phyloP scores from a whole-genome alignment of 2,888 invertebrate species.

The Myathropa florea region DNA sequence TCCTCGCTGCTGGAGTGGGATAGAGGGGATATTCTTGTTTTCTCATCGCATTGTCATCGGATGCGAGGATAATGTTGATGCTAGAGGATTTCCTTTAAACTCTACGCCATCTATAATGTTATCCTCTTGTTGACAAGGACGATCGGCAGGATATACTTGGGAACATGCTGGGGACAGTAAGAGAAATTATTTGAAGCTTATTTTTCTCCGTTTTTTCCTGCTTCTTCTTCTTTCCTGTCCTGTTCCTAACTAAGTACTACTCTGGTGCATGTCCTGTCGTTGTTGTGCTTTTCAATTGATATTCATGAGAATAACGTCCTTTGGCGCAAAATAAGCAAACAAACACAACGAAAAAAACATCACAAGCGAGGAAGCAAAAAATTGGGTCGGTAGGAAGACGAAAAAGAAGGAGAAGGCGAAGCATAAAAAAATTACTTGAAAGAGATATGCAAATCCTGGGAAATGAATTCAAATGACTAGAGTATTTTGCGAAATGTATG shows the following conservation, averaged over 20 bases:
- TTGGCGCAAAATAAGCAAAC: background rate
- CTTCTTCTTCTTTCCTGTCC: background rate
- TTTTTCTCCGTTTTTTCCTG: background rate
- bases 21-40: conserved; percentile 40
- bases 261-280: conserved; percentile 44
- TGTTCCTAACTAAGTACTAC: background rate
- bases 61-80: conserved; percentile 33
- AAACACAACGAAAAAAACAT: background rate
- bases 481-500: background rate
- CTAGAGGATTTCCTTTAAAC: conserved; percentile 12
- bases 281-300: conserved; percentile 63
- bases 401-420: background rate
- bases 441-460: conserved; percentile 5
- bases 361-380: background rate
- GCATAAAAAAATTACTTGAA: background rate
- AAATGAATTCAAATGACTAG: background rate
- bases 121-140: conserved; percentile 50
- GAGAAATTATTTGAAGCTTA: conserved; percentile 51
- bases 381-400: background rate
- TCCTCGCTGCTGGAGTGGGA: background rate
- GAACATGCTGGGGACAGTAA: conserved; percentile 1
- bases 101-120: conserved; percentile 35
- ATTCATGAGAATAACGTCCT: conserved; percentile 63
- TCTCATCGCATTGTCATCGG: conserved; percentile 55
- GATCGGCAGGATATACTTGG: conserved; percentile 48